Base-by-base conservation (phyloP, 2,888 invertebrate genomes). In the Melikaiella ostensackeni region DNA sequence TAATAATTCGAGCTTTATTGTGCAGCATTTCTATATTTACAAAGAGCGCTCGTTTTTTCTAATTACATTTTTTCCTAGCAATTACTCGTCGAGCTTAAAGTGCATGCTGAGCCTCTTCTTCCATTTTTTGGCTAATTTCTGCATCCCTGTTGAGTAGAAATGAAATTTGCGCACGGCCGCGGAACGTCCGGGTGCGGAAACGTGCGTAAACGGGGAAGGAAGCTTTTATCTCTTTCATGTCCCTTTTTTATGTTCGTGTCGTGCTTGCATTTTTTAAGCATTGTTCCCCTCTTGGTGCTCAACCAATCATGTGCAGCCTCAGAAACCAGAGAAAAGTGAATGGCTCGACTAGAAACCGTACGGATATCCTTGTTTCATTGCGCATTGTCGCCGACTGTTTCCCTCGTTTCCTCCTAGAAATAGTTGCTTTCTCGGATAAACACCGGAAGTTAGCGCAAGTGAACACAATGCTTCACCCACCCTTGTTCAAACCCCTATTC, bases 181-280 rank as follows among this genome's bases (percentile, higher is more conserved):
- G 57, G 46, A 70, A 70, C 63, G 21, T 63, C 63, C 35, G 63
- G 61, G 75, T 46, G 55, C 75, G 57, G 61, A 61, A 76, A 78
- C 74, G 77, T 63, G 63, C 11, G 33, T 35, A 63, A 63, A 63
- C 70, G 70, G 50, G 30, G 76, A 77, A 79, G 78, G 80, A 77
- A 59, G 79, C 80, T 81, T 80, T 80, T 79, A 80, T 77, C 78
- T 79, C 75, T 59, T 50, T 35, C 66, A 74, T 73, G 55, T 75
- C 80, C 73, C 74, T 78, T 75, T 63, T 63, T 70, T 46, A 62
- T 75, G 76, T 33, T 61, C 70, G 61, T 74, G 70, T 80, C 80
- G 50, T 74, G 42, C 64, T 64, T 46, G 75, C 50, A 76, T 55
- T 73, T 63, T 74, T 46, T 50, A 70, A 64, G 55, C 74, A 27